Evolutionary conservation across 2,113 vertebrate species (phyloP).

Genomic region (Thunnus maccoyii): DNA sequence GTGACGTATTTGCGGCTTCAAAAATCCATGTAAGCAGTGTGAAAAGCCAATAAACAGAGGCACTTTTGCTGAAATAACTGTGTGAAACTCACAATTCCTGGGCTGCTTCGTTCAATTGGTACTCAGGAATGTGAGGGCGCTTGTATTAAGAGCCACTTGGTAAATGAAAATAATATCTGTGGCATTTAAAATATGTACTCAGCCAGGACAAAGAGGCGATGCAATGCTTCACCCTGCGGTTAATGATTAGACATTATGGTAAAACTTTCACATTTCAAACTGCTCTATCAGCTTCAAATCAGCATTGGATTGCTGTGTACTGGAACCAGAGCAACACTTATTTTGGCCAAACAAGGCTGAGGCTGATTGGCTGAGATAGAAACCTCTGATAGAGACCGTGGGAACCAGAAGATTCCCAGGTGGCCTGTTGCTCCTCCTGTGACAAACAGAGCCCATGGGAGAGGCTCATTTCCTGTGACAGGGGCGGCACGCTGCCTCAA

Average conservation of each 20-base stretch:
- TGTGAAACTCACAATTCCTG: conserved; percentile 5
- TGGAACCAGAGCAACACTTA: conserved; percentile 32
- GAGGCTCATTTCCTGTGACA: conserved; percentile 71
- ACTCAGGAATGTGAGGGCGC: conserved; percentile 31
- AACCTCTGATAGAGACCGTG: conserved; percentile 68
- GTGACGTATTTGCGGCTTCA: conserved; percentile 37
- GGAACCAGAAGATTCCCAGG: conserved; percentile 74
- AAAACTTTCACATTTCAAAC: conserved; percentile 45
- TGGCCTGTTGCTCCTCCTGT: conserved; percentile 65
- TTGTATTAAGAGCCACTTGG: conserved; percentile 47
- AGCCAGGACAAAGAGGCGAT: not conserved
- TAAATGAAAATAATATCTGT: conserved; percentile 29
- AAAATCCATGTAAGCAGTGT: conserved; percentile 25
- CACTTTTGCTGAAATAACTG: not conserved
- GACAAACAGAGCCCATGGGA: conserved; percentile 63
- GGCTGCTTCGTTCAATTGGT: conserved; percentile 17
- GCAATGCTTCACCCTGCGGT: conserved; percentile 11
- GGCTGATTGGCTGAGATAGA: conserved; percentile 53
- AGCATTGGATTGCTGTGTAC: not conserved
- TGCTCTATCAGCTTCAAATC: conserved; percentile 42
- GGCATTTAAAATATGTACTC: conserved; percentile 41
- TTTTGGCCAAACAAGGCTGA: conserved; percentile 33
- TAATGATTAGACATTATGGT: conserved; percentile 48
- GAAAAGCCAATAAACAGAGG: conserved; percentile 6
- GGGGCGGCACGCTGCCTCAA: conserved; percentile 46